These are phyloP conservation scores for Andrena bicolor DNA, from an alignment of 2,888 invertebrate genomes.

Conservation along the genomic window DNA sequence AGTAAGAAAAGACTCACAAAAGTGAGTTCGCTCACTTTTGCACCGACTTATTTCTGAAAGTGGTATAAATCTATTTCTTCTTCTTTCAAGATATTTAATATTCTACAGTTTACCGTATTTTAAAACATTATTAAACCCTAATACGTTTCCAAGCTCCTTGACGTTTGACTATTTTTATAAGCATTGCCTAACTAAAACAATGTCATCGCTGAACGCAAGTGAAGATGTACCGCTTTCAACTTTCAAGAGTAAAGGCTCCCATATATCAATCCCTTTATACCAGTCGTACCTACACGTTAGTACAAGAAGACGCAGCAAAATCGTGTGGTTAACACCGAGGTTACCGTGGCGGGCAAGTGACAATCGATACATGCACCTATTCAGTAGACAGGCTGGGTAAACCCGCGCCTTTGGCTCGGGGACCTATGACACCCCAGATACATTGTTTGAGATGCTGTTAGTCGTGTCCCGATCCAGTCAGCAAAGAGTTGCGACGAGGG, in stretches of 20 bases:
- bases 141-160: no score
- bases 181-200: no score
- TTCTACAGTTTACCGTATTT: no score
- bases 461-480: conserved; percentile 69
- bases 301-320: conserved; percentile 52
- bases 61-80: no score
- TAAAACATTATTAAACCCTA: no score
- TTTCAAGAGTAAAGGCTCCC: not conserved
- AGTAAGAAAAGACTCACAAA: no score
- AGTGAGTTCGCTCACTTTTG: no score
- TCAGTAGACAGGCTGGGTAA: conserved; percentile 49
- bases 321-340: conserved; percentile 56
- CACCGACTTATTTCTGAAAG: no score
- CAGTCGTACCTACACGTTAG: conserved; percentile 17
- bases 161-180: no score
- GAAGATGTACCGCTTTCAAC: no score
- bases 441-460: conserved; percentile 74
- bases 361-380: conserved; percentile 70
- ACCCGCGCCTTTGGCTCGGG: conserved; percentile 41
- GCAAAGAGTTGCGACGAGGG: conserved; percentile 65
- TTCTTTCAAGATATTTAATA: no score
- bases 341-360: conserved; percentile 54
- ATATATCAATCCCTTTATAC: not conserved
- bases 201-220: no score
- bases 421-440: conserved; percentile 62